Evolutionary conservation across 2,888 invertebrate genomes (phyloP), one percentile per base, ranked within the genome.

Genomic region (Brenthis daphne): DNA sequence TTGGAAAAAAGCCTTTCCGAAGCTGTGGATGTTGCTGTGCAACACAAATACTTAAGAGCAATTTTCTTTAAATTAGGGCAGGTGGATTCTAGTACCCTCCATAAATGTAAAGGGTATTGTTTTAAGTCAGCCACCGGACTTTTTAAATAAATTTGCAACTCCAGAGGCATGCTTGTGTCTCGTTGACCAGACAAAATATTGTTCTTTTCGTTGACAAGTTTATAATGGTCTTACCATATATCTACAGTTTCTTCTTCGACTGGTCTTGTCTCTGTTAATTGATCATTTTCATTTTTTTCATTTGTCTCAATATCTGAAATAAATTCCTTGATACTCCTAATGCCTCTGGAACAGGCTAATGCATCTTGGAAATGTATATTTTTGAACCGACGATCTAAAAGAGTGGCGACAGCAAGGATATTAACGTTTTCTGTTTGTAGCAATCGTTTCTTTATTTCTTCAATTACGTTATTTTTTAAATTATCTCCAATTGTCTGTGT

Each of bases 361-460:
- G 69, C 60, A 64, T 68, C 63, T 67, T 69, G 69, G 51, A 71
- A 71, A 68, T 67, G 67, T 50, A 73, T 70, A 50, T 70, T 73
- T 69, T 73, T 73, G 14, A 71, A 68, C 6, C 71, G 56, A 60
- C 67, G 65, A 57, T 69, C 68, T 16, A 73, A 20, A 6, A 70
- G 61, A 57, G 70, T 72, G 47, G 71, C 48, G 20, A 73, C 65
- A 0, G 73, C 71, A 71, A 73, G 68, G n/a, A 66, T 69, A 54
- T 69, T 47, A 66, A 71, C 73, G 47, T 68, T 48, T 68, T 73
- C 71, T 6, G 71, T 20, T 29, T 54, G 60, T 58, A 73, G 43
- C 61, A 74, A 72, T 13, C 70, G 57, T 71, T 74, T 73, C 11
- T 67, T 72, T 3, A 74, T 68, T 73, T 74, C 73, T 20, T 12